A percentile compares a stretch with the other conserved stretches of the same genome.
These are phyloP conservation scores for Drosophila santomea DNA, from an alignment of 1,140 invertebrate genomes.

Conservation along the genomic window DNA sequence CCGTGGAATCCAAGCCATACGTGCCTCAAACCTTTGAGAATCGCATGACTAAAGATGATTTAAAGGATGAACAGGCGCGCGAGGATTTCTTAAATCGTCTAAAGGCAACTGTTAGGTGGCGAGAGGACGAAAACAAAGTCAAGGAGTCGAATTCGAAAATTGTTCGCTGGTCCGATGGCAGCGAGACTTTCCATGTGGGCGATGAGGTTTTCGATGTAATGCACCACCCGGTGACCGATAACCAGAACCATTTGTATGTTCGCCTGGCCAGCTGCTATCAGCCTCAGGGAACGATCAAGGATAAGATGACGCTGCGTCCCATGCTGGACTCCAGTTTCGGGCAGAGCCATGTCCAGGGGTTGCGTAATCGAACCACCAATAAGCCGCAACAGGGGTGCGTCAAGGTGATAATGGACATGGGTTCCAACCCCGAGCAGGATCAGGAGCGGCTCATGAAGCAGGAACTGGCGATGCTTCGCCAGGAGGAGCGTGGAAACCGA, in stretches of 20 bases:
- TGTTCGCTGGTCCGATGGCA: conserved; percentile 57
- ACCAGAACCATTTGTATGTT: conserved; percentile 34
- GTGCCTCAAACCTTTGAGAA: neutral
- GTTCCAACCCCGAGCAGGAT: conserved; percentile 30
- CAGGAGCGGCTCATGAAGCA: conserved; percentile 31
- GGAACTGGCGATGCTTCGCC: conserved; percentile 19
- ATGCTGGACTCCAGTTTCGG: conserved; percentile 51
- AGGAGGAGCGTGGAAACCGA: conserved; percentile 18
- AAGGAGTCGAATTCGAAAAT: conserved; percentile 56
- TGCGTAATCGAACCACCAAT: conserved; percentile 29
- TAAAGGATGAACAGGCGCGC: conserved; percentile 22
- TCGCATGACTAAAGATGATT: conserved; percentile 11
- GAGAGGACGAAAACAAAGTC: conserved; percentile 5
- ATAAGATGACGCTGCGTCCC: conserved; percentile 53
- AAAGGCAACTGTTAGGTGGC: conserved; percentile 54
- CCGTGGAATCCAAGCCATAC: conserved; percentile 17
- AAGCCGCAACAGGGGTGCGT: conserved; percentile 31
- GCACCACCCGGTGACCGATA: conserved; percentile 7
- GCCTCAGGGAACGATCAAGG: conserved; percentile 24
- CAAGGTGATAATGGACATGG: conserved; percentile 37
- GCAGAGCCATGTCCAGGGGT: conserved; percentile 40
- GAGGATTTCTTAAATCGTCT: conserved; percentile 29
- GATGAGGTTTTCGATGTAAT: conserved; percentile 56
- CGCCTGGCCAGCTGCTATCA: conserved; percentile 32
- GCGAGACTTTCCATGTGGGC: conserved; percentile 59